Evolutionary conservation across 2,888 invertebrate species (phyloP), one percentile per base, ranked within the genome.

Genomic region (Parnassius smintheus): DNA sequence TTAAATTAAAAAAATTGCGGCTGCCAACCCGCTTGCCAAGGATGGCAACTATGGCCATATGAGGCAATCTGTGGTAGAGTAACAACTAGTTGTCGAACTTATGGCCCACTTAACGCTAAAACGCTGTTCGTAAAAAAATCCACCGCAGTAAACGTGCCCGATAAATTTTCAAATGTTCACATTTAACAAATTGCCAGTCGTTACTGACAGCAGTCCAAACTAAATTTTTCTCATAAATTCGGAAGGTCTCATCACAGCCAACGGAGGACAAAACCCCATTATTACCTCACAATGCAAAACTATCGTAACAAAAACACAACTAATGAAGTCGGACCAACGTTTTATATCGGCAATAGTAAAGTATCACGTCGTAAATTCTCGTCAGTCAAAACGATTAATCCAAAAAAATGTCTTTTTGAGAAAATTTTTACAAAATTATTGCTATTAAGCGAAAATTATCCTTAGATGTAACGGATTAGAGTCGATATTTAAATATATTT

Each of bases 291-390:
- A 85, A 85, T 79, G 76, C 74, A 67, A 74, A 69, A 71, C 75
- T 68, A 76, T 78, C 74, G 71, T 70, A 67, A 82, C 78, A 86
- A 85, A 86, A 85, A 83, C 83, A 73, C 72, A 64, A 72, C 88
- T 89, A 89, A 91, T 90, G 88, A 89, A 90, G 89, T 88, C 75
- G 75, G 75, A 74, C 77, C 79, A 72, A 71, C 78, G 77, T 85
- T 88, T 90, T 88, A 91, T 89, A 85, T 84, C 81, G 76, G 77
- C 80, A 72, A 73, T 77, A 81, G 80, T 79, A 83, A 82, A 78
- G 83, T 84, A 88, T 90, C 88, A 87, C 88, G 82, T 89, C 89
- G 87, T 91, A 91, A 90, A 91, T 91, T 78, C 81, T 82, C 85
- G 82, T 82, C 89, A 88, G 91, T 90, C 91, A 90, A 85, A 90